Evolutionary conservation across 2,888 invertebrate species (phyloP).

Genomic region (Bembecia ichneumoniformis): DNA sequence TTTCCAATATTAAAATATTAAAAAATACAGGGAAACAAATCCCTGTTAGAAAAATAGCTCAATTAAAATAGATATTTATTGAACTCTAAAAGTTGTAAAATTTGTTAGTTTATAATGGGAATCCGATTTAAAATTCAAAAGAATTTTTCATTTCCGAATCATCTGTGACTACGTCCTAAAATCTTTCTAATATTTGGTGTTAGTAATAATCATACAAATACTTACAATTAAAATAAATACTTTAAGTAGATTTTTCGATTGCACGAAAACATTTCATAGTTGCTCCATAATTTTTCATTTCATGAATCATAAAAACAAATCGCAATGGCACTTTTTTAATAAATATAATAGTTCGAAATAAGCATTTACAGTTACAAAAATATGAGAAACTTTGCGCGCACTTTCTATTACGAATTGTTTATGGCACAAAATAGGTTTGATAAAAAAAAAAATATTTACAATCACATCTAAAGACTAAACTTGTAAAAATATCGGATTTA

Average conservation of each 20-base stretch:
- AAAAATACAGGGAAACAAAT: too few species aligned
- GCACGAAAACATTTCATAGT: slow-evolving; percentile 32
- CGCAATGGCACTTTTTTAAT: slow-evolving; percentile 56
- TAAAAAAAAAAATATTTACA: slow-evolving; percentile 46
- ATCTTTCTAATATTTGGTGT: slow-evolving; percentile 63
- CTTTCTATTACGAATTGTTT: slow-evolving; percentile 24
- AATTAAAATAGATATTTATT: too few species aligned
- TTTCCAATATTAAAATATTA: too few species aligned
- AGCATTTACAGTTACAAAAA: slow-evolving; percentile 31
- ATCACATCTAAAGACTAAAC: neutral
- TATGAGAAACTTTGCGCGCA: slow-evolving; percentile 25
- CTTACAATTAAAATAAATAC: slow-evolving; percentile 50
- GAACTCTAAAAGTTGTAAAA: too few species aligned
- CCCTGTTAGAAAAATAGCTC: too few species aligned
- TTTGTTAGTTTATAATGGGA: too few species aligned
- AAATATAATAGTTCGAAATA: slow-evolving; percentile 47
- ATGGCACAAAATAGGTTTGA: slow-evolving; percentile 56
- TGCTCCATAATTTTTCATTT: slow-evolving; percentile 10
- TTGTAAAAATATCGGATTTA: slow-evolving; percentile 20
- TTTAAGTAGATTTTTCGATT: slow-evolving; percentile 48
- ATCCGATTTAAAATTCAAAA: too few species aligned
- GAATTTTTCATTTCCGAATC: too few species aligned
- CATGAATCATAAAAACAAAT: slow-evolving; percentile 9
- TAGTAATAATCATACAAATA: slow-evolving; percentile 56
- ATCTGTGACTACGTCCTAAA: slow-evolving; percentile 5